Base-by-base conservation (phyloP, 1,140 invertebrate species). In the Drosophila tani region DNA sequence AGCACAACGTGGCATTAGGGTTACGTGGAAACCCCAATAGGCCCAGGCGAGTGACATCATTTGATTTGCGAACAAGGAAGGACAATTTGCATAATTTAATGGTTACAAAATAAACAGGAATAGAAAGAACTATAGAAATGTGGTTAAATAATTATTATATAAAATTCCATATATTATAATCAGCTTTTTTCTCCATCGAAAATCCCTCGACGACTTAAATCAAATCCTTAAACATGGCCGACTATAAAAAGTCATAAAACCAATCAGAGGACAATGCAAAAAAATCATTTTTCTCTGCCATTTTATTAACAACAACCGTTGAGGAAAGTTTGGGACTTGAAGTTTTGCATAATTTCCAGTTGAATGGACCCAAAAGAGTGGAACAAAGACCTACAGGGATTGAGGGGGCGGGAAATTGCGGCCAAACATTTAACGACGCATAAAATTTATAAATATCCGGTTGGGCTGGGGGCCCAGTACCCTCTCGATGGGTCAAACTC, bases 341-440 rank as follows among this genome's bases (percentile, higher is more conserved):
- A 71, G 71, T 76, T 79, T 75, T 69, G 81, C 75, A 83, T 84
- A 83, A 83, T 84, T 83, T 80, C 46, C 81, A 75, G 75, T 83
- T 83, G 76, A 83, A 82, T 53, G 71, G 58, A 67, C 62, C 51
- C 57, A 73, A 69, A 64, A 67, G 46, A 68, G 63, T 43, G 65
- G 53, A 71, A 41, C 43, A 73, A 75, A 79, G 47, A 24, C 49
- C 69, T 56, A 32, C 53, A 70, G 66, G 49, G 51, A 41, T 50
- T 50, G 15, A 19, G 9, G 19, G 50, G n/a, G 35, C 5, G 9
- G 19, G 40, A 17, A 77, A 66, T 38, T 77, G 45, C 58, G 58
- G 21, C 53, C 69, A 79, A 82, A 67, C 76, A 79, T 84, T 84
- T 80, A 84, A 77, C 76, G 81, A 84, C 55, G 81, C 81, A 83